phyloP scores from a whole-genome alignment of 2,113 vertebrate species.

The Pardalotus punctatus region DNA sequence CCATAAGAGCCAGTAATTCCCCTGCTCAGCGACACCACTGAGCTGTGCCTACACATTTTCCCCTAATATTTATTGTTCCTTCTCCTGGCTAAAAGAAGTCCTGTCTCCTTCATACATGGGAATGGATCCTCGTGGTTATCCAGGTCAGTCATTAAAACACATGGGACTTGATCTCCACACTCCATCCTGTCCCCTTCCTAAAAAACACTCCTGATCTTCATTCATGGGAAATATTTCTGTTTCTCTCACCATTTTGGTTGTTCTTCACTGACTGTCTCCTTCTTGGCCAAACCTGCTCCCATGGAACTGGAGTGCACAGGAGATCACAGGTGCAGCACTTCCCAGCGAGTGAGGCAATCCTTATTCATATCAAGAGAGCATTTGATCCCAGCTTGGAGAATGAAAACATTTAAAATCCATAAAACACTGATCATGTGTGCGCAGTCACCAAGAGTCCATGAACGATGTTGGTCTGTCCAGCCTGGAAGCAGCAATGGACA shows the following conservation, averaged over 20 bases:
- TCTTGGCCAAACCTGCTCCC: background rate
- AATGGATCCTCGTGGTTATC: background rate
- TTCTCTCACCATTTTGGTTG: background rate
- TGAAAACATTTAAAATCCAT: rapidly evolving
- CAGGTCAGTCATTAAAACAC: background rate
- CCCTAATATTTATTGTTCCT: background rate
- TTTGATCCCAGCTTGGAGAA: background rate
- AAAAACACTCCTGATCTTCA: background rate
- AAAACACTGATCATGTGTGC: background rate
- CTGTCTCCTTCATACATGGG: background rate
- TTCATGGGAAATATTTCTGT: background rate
- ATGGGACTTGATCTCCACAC: background rate
- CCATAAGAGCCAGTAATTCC: rapidly evolving
- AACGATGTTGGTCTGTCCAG: background rate
- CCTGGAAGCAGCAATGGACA: rapidly evolving
- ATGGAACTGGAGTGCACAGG: background rate
- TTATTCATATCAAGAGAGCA: background rate
- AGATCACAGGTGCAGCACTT: background rate
- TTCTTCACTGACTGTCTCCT: background rate
- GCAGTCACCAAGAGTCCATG: background rate
- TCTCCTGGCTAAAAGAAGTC: background rate
- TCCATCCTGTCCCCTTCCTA: background rate
- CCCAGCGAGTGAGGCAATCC: background rate
- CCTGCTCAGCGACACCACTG: background rate
- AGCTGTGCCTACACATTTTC: background rate